These are phyloP conservation scores for Triplophysa siluroides DNA, from an alignment of 2,113 vertebrate species.

Conservation along the genomic window DNA sequence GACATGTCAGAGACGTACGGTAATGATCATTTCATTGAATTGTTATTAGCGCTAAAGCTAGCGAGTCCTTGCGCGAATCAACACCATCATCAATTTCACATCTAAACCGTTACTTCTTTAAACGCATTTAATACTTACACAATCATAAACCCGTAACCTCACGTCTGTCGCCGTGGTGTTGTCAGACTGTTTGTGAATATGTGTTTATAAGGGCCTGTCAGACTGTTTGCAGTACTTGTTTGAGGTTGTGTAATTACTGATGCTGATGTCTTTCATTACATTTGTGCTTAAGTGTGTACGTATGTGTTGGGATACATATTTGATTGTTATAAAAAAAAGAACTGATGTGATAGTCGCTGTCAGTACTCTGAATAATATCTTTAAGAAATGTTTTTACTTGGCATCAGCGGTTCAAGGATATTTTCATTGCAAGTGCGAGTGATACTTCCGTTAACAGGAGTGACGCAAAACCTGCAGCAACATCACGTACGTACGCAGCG, in stretches of 20 bases:
- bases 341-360: not conserved
- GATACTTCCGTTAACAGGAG: not conserved
- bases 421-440: not conserved
- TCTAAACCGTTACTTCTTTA: not conserved
- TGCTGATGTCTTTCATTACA: not conserved
- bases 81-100: slow-evolving; percentile 20
- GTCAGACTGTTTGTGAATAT: not conserved
- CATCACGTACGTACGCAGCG: not conserved
- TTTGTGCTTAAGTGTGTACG: not conserved
- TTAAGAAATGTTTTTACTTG: not conserved
- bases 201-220: slow-evolving; percentile 3
- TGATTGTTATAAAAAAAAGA: too few species aligned
- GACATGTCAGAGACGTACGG: slow-evolving; percentile 83
- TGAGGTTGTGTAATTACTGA: not conserved
- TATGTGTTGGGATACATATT: too few species aligned
- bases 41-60: slow-evolving; percentile 33
- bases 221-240: not conserved
- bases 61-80: slow-evolving; percentile 36
- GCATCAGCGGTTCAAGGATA: too few species aligned
- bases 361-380: not conserved
- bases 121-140: not conserved
- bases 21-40: slow-evolving; percentile 54
- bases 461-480: not conserved
- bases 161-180: not conserved
- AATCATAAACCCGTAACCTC: not conserved